These are phyloP conservation scores for Dasyprocta punctata DNA, from an alignment of 2,113 vertebrate species.

Conservation along the genomic window DNA sequence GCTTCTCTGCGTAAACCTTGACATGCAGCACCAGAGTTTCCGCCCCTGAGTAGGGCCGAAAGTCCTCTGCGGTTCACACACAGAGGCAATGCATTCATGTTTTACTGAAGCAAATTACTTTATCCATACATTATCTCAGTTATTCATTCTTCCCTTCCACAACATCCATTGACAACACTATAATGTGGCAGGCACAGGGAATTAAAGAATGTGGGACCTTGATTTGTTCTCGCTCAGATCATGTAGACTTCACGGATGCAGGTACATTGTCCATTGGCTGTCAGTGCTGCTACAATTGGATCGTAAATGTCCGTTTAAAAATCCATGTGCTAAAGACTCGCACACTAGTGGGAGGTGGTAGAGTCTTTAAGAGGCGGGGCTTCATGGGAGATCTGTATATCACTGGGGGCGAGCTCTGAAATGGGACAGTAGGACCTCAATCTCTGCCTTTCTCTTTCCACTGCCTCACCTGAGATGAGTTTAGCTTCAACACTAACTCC, in stretches of 20 bases:
- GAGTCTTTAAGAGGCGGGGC: background rate
- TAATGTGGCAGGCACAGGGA: too few relatives aligned
- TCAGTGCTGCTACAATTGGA: accelerated
- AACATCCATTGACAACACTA: background rate
- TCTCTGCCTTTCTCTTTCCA: background rate
- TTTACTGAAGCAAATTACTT: background rate
- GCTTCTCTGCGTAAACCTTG: accelerated
- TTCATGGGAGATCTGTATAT: too few relatives aligned
- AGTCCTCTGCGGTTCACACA: background rate
- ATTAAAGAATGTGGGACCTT: accelerated
- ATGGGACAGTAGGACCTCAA: accelerated
- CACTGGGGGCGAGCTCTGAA: background rate
- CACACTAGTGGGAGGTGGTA: too few relatives aligned
- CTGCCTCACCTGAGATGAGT: background rate
- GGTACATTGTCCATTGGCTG: background rate
- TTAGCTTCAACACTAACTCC: background rate
- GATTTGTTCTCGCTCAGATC: accelerated
- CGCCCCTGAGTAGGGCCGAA: background rate
- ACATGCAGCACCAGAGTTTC: accelerated
- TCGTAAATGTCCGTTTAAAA: too few relatives aligned
- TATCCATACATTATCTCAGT: background rate
- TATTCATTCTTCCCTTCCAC: background rate
- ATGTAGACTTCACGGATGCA: accelerated
- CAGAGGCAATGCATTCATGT: background rate
- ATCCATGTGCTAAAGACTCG: background rate